Base-by-base conservation (phyloP, 1,140 invertebrate species). In the Mesaphorura yosii region DNA sequence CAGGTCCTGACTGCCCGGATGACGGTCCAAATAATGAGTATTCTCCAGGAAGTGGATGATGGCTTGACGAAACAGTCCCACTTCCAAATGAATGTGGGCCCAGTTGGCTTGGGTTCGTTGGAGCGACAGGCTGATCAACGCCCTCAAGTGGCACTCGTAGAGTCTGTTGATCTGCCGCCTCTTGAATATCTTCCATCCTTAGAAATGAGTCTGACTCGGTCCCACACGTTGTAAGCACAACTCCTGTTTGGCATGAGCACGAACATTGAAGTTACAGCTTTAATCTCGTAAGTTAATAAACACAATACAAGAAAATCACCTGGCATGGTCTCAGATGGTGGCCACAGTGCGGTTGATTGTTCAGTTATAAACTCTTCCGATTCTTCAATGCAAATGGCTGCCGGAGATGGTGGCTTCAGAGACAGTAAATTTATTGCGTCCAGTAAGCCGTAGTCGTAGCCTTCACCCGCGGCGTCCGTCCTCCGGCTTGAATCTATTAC, bases 351-450 rank as follows among this genome's bases (percentile, higher is more conserved):
- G 0, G 56, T 62, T 7, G 51, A 53, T 39, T 58, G 60, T n/a
- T 59, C 57, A 2, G 45, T 10, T 39, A 20, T 23, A 37, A 51
- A 59, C 6, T 62, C 57, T 10, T 29, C 38, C 23, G 47, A 27
- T 20, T 62, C 60, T 6, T 58, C 55, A 10, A 54, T 20, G 10
- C 51, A 42, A 12, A 56, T 17, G 1, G 49, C 55, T 22, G 57
- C 40, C 1, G 60, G 56, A 14, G 60, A 55, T 23, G 48, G 27
- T 1, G 56, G 56, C 37, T 58, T 59, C 3, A 53, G 50, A n/a
- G 60, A 62, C 2, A 62, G 47, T 15, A 62, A 38, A 29, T 62
- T 62, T n/a, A 62, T 62, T 20, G 60, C 60, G 45, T 62, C 57
- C 27, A 62, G 41, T 10, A 62, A 23, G 29, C 60, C 60, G 41